A percentile compares a stretch with the other conserved stretches of the same genome.
phyloP scores from a whole-genome alignment of 2,113 vertebrate genomes.

The Galemys pyrenaicus region DNA sequence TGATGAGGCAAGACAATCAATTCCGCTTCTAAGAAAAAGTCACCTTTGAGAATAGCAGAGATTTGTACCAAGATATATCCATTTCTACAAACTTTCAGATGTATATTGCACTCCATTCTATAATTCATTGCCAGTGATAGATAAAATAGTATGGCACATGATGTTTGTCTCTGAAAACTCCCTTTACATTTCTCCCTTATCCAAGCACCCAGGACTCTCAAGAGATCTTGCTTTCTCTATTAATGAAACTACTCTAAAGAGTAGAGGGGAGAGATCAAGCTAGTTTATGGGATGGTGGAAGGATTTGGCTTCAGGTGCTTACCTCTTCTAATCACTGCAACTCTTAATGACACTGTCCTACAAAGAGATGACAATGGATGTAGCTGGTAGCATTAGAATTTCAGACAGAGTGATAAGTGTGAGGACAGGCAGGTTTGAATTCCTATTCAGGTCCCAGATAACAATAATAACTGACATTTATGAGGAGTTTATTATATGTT shows the following conservation, averaged over 20 bases:
- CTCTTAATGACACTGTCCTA: background rate
- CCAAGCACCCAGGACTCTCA: background rate
- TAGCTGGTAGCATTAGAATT: background rate
- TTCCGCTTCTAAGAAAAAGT: background rate
- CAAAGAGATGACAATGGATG: background rate
- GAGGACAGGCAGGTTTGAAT: background rate
- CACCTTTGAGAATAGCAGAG: background rate
- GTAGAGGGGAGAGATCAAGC: background rate
- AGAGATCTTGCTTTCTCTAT: background rate
- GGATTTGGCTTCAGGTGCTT: background rate
- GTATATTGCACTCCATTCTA: background rate
- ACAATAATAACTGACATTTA: background rate
- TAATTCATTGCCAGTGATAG: background rate
- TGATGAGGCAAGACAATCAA: background rate
- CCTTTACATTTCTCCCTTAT: background rate
- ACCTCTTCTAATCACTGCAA: background rate
- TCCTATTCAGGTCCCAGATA: background rate
- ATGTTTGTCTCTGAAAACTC: slow-evolving; percentile 23
- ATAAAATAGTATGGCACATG: slow-evolving; percentile 7
- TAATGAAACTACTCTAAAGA: slow-evolving; percentile 8
- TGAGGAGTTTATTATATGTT: background rate
- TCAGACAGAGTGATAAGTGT: background rate
- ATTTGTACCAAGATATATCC: background rate
- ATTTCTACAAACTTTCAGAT: slow-evolving; percentile 2
- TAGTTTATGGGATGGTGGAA: background rate